Percentiles rank a stretch among this genome's conserved stretches.
These are phyloP conservation scores for Mormoops blainvillei DNA, from an alignment of 2,113 vertebrate genomes.

Conservation along the genomic window DNA sequence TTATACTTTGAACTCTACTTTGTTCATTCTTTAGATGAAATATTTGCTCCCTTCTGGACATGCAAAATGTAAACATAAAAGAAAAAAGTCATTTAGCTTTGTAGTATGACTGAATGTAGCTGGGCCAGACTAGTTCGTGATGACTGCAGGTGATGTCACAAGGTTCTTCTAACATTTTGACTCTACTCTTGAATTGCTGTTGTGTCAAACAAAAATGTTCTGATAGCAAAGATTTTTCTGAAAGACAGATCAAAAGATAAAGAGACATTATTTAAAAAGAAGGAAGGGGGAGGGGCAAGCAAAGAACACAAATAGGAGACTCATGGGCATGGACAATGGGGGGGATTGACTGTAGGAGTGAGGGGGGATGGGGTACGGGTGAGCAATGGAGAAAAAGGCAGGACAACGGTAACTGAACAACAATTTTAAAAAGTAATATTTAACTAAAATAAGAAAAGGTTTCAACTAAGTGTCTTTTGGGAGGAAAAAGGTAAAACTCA, in stretches of 20 bases:
- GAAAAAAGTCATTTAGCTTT: neutral
- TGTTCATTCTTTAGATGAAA: slow-evolving; percentile 72
- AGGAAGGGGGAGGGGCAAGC: too few species aligned
- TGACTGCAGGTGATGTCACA: neutral
- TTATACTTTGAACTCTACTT: slow-evolving; percentile 73
- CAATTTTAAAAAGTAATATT: neutral
- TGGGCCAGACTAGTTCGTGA: neutral
- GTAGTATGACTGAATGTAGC: neutral
- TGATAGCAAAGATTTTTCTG: slow-evolving; percentile 21
- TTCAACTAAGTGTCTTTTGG: neutral
- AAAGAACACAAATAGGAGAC: too few species aligned
- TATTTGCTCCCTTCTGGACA: slow-evolving; percentile 34
- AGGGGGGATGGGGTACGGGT: too few species aligned
- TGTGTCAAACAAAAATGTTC: slow-evolving; percentile 28
- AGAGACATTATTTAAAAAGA: neutral
- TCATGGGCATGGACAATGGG: too few species aligned
- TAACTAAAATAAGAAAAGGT: neutral
- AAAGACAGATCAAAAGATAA: neutral
- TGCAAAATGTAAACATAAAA: slow-evolving; percentile 52
- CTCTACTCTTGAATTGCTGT: neutral
- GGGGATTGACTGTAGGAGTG: too few species aligned
- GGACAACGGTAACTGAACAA: too few species aligned
- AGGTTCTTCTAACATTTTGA: neutral
- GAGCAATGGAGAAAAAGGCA: too few species aligned
- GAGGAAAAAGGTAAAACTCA: slow-evolving; percentile 11